A percentile compares a stretch with the other conserved stretches of the same genome.
phyloP scores from a whole-genome alignment of 1,140 invertebrate species.

The Pseudomyrmex sp. region DNA sequence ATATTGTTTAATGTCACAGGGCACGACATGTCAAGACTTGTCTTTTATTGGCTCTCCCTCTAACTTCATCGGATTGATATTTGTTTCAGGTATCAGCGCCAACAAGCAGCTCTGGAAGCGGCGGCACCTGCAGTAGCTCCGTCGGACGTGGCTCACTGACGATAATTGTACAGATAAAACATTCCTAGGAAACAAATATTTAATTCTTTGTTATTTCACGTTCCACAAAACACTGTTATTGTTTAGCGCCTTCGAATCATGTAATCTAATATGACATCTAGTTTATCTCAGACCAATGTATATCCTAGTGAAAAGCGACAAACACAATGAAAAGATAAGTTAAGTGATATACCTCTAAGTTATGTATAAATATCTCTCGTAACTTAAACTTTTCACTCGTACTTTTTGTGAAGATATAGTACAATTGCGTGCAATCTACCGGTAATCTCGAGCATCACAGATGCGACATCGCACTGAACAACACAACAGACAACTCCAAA shows the following conservation, averaged over 20 bases:
- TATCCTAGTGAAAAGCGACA: neutral
- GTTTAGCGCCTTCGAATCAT: slow-evolving; percentile 4
- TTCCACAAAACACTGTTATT: slow-evolving; percentile 15
- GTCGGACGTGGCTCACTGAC: slow-evolving; percentile 31
- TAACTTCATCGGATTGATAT: slow-evolving; percentile 14
- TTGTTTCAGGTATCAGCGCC: slow-evolving; percentile 74
- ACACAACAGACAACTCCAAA: neutral
- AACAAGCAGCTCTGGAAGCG: slow-evolving; percentile 57
- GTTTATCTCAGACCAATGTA: slow-evolving; percentile 23
- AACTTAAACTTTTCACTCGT: neutral
- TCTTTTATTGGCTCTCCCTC: neutral
- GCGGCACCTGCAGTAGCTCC: slow-evolving; percentile 11
- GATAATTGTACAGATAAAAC: slow-evolving; percentile 62
- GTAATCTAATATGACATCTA: neutral
- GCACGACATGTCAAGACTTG: neutral
- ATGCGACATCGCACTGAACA: neutral
- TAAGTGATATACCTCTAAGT: neutral
- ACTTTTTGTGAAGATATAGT: neutral
- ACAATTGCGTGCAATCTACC: slow-evolving; percentile 10
- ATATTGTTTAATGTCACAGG: neutral
- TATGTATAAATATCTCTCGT: neutral
- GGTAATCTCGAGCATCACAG: neutral
- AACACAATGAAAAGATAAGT: neutral
- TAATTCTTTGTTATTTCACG: slow-evolving; percentile 34
- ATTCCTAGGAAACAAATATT: slow-evolving; percentile 65